A percentile compares a stretch with the other conserved stretches of the same genome.
Conservation (phyloP, 2,113 vertebrate species). For the Oophaga pumilio region DNA sequence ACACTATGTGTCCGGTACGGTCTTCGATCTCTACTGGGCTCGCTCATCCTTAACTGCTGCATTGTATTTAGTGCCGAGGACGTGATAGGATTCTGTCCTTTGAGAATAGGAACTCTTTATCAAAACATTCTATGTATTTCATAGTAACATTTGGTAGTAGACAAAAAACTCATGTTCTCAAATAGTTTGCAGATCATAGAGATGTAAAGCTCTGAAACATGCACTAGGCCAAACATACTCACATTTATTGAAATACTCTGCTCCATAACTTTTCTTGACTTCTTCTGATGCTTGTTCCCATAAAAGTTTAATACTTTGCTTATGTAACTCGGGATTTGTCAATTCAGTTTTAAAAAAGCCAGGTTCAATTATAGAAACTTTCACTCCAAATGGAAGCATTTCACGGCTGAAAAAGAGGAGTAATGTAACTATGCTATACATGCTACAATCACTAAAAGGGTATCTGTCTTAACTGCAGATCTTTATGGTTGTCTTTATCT, state of each 20-base stretch:
- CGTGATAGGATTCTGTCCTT: too few species aligned
- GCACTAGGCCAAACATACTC: slow-evolving; percentile 57
- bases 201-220: neutral
- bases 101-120: too few species aligned
- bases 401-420: slow-evolving; percentile 59
- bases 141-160: too few species aligned
- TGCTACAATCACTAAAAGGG: too few species aligned
- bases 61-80: too few species aligned
- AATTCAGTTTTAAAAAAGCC: slow-evolving; percentile 70
- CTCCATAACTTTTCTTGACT: slow-evolving; percentile 69
- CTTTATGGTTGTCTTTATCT: too few species aligned
- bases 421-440: neutral
- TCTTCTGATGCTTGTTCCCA: slow-evolving; percentile 75
- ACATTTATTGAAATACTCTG: slow-evolving; percentile 67
- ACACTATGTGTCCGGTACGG: too few species aligned
- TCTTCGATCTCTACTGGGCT: too few species aligned
- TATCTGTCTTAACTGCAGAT: too few species aligned
- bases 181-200: neutral
- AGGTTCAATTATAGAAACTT: slow-evolving; percentile 72
- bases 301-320: neutral
- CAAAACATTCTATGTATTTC: too few species aligned
- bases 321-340: rapidly evolving
- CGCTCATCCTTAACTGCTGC: too few species aligned
- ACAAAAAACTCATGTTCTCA: too few species aligned
- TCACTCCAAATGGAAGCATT: slow-evolving; percentile 64